Evolutionary conservation across 2,113 vertebrate species (phyloP).

Genomic region (Zootoca vivipara): DNA sequence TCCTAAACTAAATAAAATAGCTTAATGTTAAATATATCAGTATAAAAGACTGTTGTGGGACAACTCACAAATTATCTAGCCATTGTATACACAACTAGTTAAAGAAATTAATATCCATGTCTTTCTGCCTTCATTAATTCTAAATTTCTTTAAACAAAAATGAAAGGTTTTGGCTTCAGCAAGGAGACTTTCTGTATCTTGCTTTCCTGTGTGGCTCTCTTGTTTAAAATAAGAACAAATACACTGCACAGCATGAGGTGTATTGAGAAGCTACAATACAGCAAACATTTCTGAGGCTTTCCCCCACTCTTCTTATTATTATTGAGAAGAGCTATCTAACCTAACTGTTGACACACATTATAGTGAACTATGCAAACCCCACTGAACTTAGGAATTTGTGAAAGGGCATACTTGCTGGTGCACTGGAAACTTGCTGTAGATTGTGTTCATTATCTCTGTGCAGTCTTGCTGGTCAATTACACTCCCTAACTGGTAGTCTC

Average conservation of each 20-base stretch:
- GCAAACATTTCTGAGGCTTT: background rate
- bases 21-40: background rate
- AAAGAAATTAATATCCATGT: background rate
- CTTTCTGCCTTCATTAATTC: slow-evolving; percentile 41
- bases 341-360: background rate
- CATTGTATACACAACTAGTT: slow-evolving; percentile 12
- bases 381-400: background rate
- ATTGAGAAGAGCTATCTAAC: background rate
- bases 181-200: slow-evolving; percentile 16
- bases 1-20: background rate
- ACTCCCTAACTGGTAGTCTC: background rate
- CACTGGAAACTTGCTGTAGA: background rate
- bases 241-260: background rate
- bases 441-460: background rate
- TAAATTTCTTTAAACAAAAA: slow-evolving; percentile 39
- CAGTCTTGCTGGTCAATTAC: too few relatives aligned
- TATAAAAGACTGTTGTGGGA: background rate
- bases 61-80: background rate
- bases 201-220: background rate
- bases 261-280: background rate
- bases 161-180: slow-evolving; percentile 21
- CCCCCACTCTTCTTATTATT: background rate
- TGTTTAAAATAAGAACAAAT: slow-evolving; percentile 10
- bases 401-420: background rate
- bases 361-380: background rate